These are phyloP conservation scores for Lordiphosa mommai DNA, from an alignment of 1,140 invertebrate species.

Conservation along the genomic window DNA sequence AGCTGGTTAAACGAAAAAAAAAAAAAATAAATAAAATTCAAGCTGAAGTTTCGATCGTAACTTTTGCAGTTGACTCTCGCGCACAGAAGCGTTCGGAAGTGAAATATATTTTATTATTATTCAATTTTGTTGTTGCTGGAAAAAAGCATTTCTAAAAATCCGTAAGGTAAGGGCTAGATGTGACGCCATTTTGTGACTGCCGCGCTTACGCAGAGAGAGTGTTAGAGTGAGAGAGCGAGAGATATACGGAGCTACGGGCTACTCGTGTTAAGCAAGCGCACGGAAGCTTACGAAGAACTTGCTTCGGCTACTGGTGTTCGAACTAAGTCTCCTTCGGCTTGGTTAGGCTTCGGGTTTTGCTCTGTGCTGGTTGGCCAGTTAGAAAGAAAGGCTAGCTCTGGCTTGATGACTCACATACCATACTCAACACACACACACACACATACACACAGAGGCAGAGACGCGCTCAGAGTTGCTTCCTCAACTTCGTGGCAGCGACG, in stretches of 20 bases:
- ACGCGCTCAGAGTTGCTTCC: slow-evolving; percentile 46
- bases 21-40: slow-evolving; percentile 36
- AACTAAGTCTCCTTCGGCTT: slow-evolving; percentile 37
- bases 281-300: slow-evolving; percentile 59
- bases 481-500: slow-evolving; percentile 67
- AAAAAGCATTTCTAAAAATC: slow-evolving; percentile 11
- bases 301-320: slow-evolving; percentile 74
- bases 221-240: slow-evolving; percentile 22
- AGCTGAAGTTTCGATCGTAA: slow-evolving; percentile 80
- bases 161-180: slow-evolving; percentile 5
- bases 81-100: slow-evolving; percentile 80
- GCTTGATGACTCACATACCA: slow-evolving; percentile 58
- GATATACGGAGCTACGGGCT: slow-evolving; percentile 30
- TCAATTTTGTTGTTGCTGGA: slow-evolving; percentile 19
- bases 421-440: slow-evolving; percentile 20
- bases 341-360: slow-evolving; percentile 35
- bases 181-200: slow-evolving; percentile 67
- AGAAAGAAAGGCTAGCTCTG: slow-evolving; percentile 42
- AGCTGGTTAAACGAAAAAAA: slow-evolving; percentile 45
- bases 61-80: slow-evolving; percentile 79
- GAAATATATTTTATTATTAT: slow-evolving; percentile 80
- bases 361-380: slow-evolving; percentile 40
- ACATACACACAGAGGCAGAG: slow-evolving; percentile 23
- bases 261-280: slow-evolving; percentile 67
- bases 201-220: slow-evolving; percentile 30